Conservation (phyloP, 2,888 invertebrate species). For the Cosmia pyralina region DNA sequence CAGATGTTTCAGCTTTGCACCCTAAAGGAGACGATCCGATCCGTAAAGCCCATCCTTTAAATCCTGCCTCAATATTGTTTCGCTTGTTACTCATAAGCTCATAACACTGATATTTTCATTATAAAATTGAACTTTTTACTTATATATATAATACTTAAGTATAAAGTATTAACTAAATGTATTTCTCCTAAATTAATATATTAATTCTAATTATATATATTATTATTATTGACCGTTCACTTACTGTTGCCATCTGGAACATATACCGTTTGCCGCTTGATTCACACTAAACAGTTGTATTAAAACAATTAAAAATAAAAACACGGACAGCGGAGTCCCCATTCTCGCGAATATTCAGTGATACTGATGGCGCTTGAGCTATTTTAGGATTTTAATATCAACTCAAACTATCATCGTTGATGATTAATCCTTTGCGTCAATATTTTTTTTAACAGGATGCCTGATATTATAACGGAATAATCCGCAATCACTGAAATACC, state of each 20-base stretch:
- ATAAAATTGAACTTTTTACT: too few relatives aligned
- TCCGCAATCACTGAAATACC: conserved; percentile 28
- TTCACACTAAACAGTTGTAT: conserved; percentile 26
- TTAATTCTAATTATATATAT: not conserved
- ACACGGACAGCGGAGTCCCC: conserved; percentile 8
- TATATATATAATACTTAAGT: too few relatives aligned
- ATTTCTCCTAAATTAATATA: too few relatives aligned
- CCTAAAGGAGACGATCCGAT: not conserved
- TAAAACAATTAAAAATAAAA: conserved; percentile 33
- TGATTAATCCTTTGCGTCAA: conserved; percentile 30
- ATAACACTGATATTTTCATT: too few relatives aligned
- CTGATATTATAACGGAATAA: conserved; percentile 14
- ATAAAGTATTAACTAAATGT: too few relatives aligned
- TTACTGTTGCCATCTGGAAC: conserved; percentile 12
- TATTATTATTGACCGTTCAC: not conserved
- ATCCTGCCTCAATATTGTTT: not conserved
- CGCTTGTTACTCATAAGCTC: not conserved
- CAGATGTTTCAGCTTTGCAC: not conserved
- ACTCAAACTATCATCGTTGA: conserved; percentile 16
- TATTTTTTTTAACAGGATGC: conserved; percentile 24
- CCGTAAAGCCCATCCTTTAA: not conserved
- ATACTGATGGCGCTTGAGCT: conserved; percentile 32
- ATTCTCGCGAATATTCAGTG: conserved; percentile 10
- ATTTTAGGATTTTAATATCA: conserved; percentile 29
- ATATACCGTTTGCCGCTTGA: conserved; percentile 7